Evolutionary conservation across 53 echinoderm and acorn worm species (phyloP), one percentile per base, ranked within the genome.

Genomic region (Patiria pectinifera): DNA sequence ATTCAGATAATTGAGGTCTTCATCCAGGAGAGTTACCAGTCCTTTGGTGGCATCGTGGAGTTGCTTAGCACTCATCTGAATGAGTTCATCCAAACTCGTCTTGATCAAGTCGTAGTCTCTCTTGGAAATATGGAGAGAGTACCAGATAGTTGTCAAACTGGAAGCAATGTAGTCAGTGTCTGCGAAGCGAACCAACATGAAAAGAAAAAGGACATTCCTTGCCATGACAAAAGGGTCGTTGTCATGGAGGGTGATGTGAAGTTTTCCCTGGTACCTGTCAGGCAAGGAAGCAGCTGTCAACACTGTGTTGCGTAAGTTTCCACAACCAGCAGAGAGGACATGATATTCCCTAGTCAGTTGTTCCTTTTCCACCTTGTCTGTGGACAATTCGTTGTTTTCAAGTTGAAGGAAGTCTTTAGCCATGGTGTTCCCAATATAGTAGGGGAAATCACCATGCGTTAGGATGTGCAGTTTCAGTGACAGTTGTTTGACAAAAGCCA

Each of bases 141-240:
- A 53, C 53, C 53, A 53, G 53, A 53, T 53, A 8, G 53, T 53
- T 53, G 53, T 53, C 53, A 53, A 53, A 53, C 53, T 53, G 53
- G 53, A 53, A 53, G 53, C 53, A 53, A 53, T 53, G 53, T 0
- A 53, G 53, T 53, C 53, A 8, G 53, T 53, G 53, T 53, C 53
- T 53, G 53, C 53, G 53, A 53, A 53, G 53, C 53, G 53, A 8
- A 53, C 53, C 53, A 53, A 53, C 53, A 93, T 89, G 84, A 76
- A 93, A 14, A 93, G 46, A 18, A 93, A 83, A 77, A 93, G n/a
- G 19, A 89, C 90, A 46, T 93, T 89, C 44, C 93, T 83, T 44
- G 93, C 93, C 90, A 93, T 75, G 61, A 85, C 78, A 89, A 93
- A 93, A 16, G 93, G 93, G 82, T 89, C 90, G 45, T 44, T 59